phyloP scores from a whole-genome alignment of 2,797 vertebrate genomes.

The Epinephelus malabaricus region DNA sequence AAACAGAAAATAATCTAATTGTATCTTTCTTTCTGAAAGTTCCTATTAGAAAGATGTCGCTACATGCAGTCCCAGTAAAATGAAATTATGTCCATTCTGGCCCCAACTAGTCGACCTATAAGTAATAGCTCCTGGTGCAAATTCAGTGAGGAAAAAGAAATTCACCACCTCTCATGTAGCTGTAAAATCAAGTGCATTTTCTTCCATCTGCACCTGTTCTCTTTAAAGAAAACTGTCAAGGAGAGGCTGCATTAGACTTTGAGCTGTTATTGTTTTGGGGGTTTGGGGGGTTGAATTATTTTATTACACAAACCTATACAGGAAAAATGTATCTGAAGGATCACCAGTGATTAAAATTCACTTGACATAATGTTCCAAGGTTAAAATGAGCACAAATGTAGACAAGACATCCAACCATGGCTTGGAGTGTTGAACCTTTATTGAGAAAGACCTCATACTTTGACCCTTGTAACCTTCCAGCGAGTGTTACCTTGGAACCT shows the following conservation, averaged over 20 bases:
- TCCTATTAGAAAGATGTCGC: constrained; percentile 7
- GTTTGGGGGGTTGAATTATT: background rate
- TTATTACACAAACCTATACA: background rate
- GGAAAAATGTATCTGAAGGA: background rate
- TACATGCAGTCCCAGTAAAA: constrained; percentile 3
- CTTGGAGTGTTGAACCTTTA: constrained; percentile 14
- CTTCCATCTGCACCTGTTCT: constrained; percentile 10
- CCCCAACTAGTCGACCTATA: constrained; percentile 24
- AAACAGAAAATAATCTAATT: background rate
- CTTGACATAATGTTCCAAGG: background rate
- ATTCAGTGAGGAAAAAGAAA: background rate
- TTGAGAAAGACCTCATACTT: constrained; percentile 45
- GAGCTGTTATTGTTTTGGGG: too few species aligned
- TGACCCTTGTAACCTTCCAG: constrained; percentile 50
- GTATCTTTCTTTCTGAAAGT: constrained; percentile 12
- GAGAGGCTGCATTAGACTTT: background rate
- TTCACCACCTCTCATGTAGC: background rate
- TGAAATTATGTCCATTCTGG: constrained; percentile 6
- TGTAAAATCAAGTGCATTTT: constrained; percentile 5
- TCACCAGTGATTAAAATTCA: background rate
- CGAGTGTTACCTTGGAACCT: constrained; percentile 55
- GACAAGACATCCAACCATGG: background rate
- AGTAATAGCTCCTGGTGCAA: background rate
- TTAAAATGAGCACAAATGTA: background rate
- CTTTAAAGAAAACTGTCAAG: background rate